These are phyloP conservation scores for Itoplectis maculator DNA, from an alignment of 2,888 invertebrate species.

Conservation along the genomic window DNA sequence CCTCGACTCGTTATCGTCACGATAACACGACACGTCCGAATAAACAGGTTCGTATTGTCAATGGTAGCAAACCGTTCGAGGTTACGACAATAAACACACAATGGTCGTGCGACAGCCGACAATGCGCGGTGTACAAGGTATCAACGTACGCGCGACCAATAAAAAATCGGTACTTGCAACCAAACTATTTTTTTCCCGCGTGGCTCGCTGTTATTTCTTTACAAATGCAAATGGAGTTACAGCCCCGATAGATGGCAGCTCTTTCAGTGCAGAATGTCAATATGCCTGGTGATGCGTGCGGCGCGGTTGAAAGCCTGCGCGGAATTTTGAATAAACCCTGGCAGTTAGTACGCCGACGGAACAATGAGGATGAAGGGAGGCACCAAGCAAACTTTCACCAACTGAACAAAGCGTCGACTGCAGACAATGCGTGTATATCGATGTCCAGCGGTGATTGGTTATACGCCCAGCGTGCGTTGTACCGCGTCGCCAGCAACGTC, in stretches of 20 bases:
- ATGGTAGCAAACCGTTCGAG: not conserved
- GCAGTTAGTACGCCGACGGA: constrained; percentile 4
- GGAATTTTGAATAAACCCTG: constrained; percentile 25
- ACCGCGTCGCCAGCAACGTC: not conserved
- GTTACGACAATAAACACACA: not conserved
- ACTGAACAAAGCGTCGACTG: constrained; percentile 43
- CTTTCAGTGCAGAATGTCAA: constrained; percentile 8
- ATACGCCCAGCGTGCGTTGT: constrained; percentile 17
- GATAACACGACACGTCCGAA: not conserved
- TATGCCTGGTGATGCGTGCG: constrained; percentile 14
- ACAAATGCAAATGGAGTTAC: constrained; percentile 10
- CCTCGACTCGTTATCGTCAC: no score
- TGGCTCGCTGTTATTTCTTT: constrained; percentile 1
- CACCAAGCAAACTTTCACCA: constrained; percentile 57
- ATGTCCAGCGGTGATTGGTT: constrained; percentile 28
- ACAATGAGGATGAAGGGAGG: constrained; percentile 31
- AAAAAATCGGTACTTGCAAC: not conserved
- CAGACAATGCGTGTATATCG: constrained; percentile 45
- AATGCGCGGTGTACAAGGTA: not conserved
- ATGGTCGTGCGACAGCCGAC: not conserved
- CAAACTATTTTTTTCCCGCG: not conserved
- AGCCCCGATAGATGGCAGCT: not conserved
- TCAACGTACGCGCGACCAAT: not conserved
- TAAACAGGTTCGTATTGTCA: not conserved
- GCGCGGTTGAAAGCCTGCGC: not conserved